Base-by-base conservation (phyloP, 2,797 vertebrate species). In the Agapornis canus region DNA sequence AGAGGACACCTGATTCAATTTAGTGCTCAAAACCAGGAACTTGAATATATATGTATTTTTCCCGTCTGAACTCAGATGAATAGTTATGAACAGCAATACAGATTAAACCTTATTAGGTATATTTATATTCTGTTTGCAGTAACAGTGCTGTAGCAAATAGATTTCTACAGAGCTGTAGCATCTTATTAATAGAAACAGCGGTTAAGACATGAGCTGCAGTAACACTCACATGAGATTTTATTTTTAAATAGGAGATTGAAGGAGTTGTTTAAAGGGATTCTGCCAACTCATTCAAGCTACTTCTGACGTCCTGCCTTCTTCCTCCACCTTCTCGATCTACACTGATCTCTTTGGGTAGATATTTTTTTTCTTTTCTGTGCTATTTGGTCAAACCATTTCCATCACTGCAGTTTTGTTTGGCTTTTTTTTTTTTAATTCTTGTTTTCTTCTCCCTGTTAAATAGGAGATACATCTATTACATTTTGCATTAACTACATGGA, bases 1-100 rank as follows among this genome's bases (percentile, higher is more conserved):
- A 98, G 98, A 98, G 98, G 99, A 99, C 99, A 99, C 99, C 98
- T 99, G 99, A 99, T 99, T 99, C 99, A 99, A 99, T 99, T 99
- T 99, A 97, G 96, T 84, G 72, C 95, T 98, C 83, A 98, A 98
- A 98, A 98, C 97, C 96, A 94, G 96, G 95, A 98, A 97, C 97
- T 97, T 95, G 97, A 98, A 98, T 98, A 97, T 98, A 98, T 98
- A 65, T 98, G 1, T 64, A 35, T 93, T 60, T 86, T 95, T 82
- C 93, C 82, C 56, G 68, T 94, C 89, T 96, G 94, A 96, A 94
- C 96, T 96, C 96, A 97, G 97, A 98, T 97, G 97, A 98, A 98
- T 98, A 98, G 98, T 98, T 98, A 97, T 97, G 97, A 98, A 98
- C 96, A 93, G 97, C 98, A 98, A 95, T 92, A 97, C 96, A 97